A percentile compares a stretch with the other conserved stretches of the same genome.
phyloP scores from a whole-genome alignment of 2,113 vertebrate species.

The Cisticola juncidis region DNA sequence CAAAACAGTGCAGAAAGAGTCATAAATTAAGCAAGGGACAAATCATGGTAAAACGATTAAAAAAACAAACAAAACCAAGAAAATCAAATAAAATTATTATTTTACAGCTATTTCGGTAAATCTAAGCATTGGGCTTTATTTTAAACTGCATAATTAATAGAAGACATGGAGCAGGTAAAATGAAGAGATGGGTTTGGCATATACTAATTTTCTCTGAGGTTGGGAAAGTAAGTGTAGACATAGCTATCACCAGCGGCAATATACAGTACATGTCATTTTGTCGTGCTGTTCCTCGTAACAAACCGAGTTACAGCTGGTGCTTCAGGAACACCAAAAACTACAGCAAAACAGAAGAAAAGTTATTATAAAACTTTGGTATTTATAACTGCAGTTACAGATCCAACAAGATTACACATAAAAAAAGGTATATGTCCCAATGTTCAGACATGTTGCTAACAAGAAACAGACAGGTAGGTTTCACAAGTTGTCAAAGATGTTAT shows the following conservation, averaged over 20 bases:
- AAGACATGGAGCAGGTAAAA: conserved; percentile 19
- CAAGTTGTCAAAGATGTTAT: conserved; percentile 82
- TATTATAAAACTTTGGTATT: conserved; percentile 62
- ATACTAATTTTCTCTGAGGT: conserved; percentile 44
- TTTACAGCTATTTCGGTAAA: conserved; percentile 45
- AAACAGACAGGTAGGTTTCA: conserved; percentile 72
- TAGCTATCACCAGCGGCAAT: conserved; percentile 51
- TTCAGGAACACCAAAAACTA: conserved; percentile 66
- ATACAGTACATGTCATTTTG: conserved; percentile 68
- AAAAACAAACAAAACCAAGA: not conserved
- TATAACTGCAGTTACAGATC: conserved; percentile 68
- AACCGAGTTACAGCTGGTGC: conserved; percentile 67
- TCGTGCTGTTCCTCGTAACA: conserved; percentile 63
- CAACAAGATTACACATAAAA: conserved; percentile 75
- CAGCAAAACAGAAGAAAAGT: conserved; percentile 70
- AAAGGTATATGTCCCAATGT: conserved; percentile 77
- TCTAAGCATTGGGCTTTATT: conserved; percentile 40
- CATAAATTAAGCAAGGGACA: conserved; percentile 41
- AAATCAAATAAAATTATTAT: conserved; percentile 52
- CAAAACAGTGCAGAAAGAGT: conserved; percentile 43
- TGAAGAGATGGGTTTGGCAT: not conserved
- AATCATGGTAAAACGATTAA: not conserved
- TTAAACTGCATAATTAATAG: conserved; percentile 24
- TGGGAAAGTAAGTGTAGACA: conserved; percentile 20
- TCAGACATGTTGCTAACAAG: conserved; percentile 73